Base-by-base conservation (phyloP, 2,113 vertebrate genomes). In the Cardinalis cardinalis region DNA sequence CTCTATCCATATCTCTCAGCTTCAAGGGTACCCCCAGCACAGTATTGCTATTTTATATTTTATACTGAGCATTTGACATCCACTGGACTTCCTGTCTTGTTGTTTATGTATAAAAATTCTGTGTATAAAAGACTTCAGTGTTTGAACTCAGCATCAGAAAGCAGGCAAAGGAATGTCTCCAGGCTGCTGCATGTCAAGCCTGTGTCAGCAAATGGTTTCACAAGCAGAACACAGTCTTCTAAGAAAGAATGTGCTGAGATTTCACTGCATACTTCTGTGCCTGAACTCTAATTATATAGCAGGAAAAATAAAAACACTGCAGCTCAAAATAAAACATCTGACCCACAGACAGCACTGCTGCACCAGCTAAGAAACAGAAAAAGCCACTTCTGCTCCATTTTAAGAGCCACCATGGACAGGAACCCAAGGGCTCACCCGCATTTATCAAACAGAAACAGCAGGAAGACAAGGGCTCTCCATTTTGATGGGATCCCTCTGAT, bases 221-320 rank as follows among this genome's bases (percentile, higher is more conserved):
- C 25, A 89, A 89, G 53, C 56, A 91, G 89, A 91, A 89, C 60
- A 79, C 9, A 75, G 68, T 43, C 84, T 94, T 73, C 68, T 41
- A 93, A 81, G 49, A 71, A 94, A 91, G 85, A 92, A 94, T 92
- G 85, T 87, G 95, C 95, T 96, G 91, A 95, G 87, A 93, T 91
- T 85, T 95, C 91, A 91, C 63, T 79, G 82, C 87, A 87, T 83
- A 85, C n/a, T 94, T 94, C 78, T 79, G 64, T 80, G 82, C 74
- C 77, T 85, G 40, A 93, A 59, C 48, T 70, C 68, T 77, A 95
- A 95, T 76, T 92, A 87, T 23, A 87, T 0, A 58, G 76, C 77
- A 64, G n/a, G 60, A 70, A 90, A 80, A 92, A 88, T n/a, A 86
- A 82, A 82, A 93, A 55, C 84, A 92, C 0, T 46, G 63, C n/a